Percentiles rank a stretch among this genome's conserved stretches.
Evolutionary conservation across 2,113 vertebrate genomes (phyloP).

Genomic region (Brachirus orientalis): DNA sequence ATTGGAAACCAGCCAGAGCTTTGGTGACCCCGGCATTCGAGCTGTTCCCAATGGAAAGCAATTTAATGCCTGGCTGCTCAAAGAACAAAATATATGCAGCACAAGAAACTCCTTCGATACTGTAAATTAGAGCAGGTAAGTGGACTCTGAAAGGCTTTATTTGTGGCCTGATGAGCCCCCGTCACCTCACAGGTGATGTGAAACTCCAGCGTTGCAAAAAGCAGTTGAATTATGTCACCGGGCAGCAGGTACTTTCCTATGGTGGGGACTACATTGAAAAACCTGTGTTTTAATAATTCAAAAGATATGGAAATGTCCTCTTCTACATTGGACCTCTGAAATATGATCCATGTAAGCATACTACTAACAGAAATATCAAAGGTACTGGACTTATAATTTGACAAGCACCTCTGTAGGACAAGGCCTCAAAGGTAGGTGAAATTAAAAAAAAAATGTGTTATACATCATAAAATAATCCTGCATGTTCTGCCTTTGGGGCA

Average conservation of each 20-base stretch:
- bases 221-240: conserved; percentile 72
- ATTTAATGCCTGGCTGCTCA: conserved; percentile 87
- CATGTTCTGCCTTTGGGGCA: too few relatives aligned
- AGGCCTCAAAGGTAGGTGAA: too few relatives aligned
- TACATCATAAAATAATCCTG: too few relatives aligned
- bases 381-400: too few relatives aligned
- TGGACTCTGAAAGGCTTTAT: conserved; percentile 77
- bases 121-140: conserved; percentile 84
- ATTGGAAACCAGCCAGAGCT: conserved; percentile 70
- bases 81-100: conserved; percentile 83
- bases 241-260: conserved; percentile 59
- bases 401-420: too few relatives aligned
- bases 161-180: conserved; percentile 71
- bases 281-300: too few relatives aligned
- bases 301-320: too few relatives aligned
- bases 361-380: too few relatives aligned
- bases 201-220: conserved; percentile 69
- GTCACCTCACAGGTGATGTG: conserved; percentile 78
- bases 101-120: conserved; percentile 79
- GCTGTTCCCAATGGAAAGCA: conserved; percentile 86
- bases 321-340: too few relatives aligned
- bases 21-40: conserved; percentile 78
- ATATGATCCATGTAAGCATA: too few relatives aligned
- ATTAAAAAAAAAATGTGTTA: too few relatives aligned
- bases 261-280: conserved; percentile 6